Evolutionary conservation across 2,888 invertebrate genomes (phyloP), one percentile per base, ranked within the genome.

Genomic region (Trachelus tabidus): DNA sequence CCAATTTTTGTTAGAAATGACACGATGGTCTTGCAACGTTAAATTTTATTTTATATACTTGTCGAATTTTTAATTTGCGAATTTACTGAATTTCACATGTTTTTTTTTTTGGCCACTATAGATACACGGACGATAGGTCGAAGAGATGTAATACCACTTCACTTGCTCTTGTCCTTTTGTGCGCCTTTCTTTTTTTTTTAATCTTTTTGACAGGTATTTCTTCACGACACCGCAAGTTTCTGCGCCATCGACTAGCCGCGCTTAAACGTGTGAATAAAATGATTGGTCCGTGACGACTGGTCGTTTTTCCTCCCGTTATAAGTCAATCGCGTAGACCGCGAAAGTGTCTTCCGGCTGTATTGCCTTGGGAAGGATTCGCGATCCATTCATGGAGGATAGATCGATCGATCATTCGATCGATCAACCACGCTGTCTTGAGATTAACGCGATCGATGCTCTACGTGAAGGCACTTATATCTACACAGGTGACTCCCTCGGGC

Each of bases 401-500:
- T 81, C 79, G 83, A 35, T 31, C 56, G 68, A 31, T 30, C 68
- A 35, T 79, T 81, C 79, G 83, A 83, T 85, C 83, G 82, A 82
- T 80, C 81, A 80, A 83, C 79, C 75, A 81, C 81, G 81, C 81
- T 83, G 77, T 79, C 68, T 76, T 77, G 74, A 74, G 73, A 33
- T 76, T 69, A 69, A 73, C 77, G 81, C 71, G 77, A 76, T 34
- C 71, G 34, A 34, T 34, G 31, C 12, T 71, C 33, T 35, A 79
- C 81, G 79, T 78, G 75, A 82, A 80, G 79, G 80, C 82, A 83
- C 79, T 83, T 83, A 81, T 83, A 83, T 83, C 84, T 82, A 79
- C 79, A 79, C 76, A 82, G 79, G 82, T 80, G 83, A 83, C 83
- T 80, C 83, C 85, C 83, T 75, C 83, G 82, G 84, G 86, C 83